These are phyloP conservation scores for Glyphotaelius pellucidus DNA, from an alignment of 2,888 invertebrate species.

Conservation along the genomic window DNA sequence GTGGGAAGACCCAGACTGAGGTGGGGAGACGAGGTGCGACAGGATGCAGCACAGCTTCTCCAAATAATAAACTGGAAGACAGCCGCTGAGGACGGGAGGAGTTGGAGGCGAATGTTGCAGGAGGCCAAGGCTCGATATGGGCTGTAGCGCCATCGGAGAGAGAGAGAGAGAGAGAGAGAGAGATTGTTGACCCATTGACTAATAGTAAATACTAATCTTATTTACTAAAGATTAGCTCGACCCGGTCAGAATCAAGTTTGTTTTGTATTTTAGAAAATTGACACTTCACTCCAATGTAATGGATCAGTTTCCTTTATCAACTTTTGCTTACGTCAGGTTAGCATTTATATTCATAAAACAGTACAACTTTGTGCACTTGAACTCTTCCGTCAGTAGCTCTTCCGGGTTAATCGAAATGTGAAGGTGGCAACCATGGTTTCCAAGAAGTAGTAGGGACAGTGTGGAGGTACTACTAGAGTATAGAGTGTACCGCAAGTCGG, in stretches of 20 bases:
- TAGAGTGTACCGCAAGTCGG: constrained; percentile 2
- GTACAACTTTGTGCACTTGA: neutral
- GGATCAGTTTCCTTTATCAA: too few relatives aligned
- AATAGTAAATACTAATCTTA: too few relatives aligned
- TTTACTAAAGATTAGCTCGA: neutral
- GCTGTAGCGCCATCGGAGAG: too few relatives aligned
- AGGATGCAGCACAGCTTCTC: too few relatives aligned
- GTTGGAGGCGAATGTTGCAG: too few relatives aligned
- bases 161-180: too few relatives aligned
- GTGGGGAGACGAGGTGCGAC: too few relatives aligned
- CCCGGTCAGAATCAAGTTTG: neutral
- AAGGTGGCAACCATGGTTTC: neutral
- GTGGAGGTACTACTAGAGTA: neutral
- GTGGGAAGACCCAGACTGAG: too few relatives aligned
- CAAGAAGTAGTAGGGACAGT: neutral
- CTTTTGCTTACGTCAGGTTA: neutral
- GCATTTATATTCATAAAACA: neutral
- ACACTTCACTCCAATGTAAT: neutral
- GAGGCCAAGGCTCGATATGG: too few relatives aligned
- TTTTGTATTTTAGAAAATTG: neutral
- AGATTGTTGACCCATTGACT: too few relatives aligned
- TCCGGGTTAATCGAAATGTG: neutral
- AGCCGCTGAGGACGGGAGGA: too few relatives aligned
- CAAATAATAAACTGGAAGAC: too few relatives aligned
- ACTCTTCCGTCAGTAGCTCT: neutral